Base-by-base conservation (phyloP, 2,113 vertebrate genomes). In the Tetrax tetrax region DNA sequence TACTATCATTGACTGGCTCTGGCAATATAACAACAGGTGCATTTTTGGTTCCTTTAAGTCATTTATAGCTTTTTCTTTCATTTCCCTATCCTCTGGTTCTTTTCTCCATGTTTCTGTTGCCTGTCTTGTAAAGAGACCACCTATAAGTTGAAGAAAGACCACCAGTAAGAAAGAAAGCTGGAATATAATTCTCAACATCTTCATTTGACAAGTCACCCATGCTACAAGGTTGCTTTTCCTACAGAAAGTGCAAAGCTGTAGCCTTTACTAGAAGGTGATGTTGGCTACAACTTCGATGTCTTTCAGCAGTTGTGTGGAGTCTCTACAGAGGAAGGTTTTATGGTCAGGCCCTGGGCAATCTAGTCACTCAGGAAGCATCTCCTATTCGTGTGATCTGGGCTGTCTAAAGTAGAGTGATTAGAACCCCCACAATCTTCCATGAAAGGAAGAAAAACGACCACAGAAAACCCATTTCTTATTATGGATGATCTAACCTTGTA, bases 11-110 rank as follows among this genome's bases (percentile, higher is more conserved):
- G 94, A 90, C 78, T 95, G 82, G 48, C 86, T 97, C 89, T 89
- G 87, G 94, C 96, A 97, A 92, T 83, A 83, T 76, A 97, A 93
- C 71, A 98, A 98, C 98, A 98, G 98, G 97, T 98, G 98, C 95
- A 92, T 91, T 96, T 83, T 85, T 83, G 87, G 80, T 96, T 68
- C 53, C 59, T 87, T 96, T 93, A 93, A 83, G 88, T 85, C 1
- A 53, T 85, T 91, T 72, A 50, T 29, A 77, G 41, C 31, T 95
- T 95, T 95, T 93, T 31, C 66, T 90, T 91, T 88, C 12, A 56
- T 95, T 94, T 93, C 59, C 10, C 43, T 87, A 6, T 66, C 50
- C 61, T 89, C 59, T 88, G 51, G 13, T 69, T 92, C 33, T 91
- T 82, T 69, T 57, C 45, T 92, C 63, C 6, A 3, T 48, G 24